Evolutionary conservation across 2,888 invertebrate species (phyloP).

Genomic region (Hydraecia micacea): DNA sequence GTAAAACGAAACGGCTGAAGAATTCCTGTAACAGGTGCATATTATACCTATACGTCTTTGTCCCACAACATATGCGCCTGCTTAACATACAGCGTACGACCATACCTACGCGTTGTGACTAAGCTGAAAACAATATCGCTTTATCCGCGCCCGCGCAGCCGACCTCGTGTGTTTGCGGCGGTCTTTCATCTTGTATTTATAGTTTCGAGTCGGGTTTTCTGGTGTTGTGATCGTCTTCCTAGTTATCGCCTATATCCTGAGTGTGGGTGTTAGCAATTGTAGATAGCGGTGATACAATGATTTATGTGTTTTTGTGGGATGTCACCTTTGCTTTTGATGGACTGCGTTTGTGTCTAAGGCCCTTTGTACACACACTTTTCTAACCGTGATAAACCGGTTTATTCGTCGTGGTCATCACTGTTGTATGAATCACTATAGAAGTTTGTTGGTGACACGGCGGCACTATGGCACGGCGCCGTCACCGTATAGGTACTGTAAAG

Average conservation of each 20-base stretch:
- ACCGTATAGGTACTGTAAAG: no score
- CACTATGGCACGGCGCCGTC: no score
- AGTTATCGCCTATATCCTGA: slow-evolving; percentile 44
- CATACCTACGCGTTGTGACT: slow-evolving; percentile 58
- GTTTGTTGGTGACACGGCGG: no score
- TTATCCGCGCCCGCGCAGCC: slow-evolving; percentile 66
- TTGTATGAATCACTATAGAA: neutral
- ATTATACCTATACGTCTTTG: slow-evolving; percentile 23
- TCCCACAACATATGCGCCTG: slow-evolving; percentile 47
- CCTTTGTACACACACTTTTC: neutral
- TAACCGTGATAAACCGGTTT: neutral
- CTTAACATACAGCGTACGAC: slow-evolving; percentile 49
- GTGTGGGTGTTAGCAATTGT: slow-evolving; percentile 46
- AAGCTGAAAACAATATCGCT: slow-evolving; percentile 67
- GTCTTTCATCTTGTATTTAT: slow-evolving; percentile 73
- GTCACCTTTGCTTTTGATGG: slow-evolving; percentile 23
- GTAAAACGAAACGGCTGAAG: neutral
- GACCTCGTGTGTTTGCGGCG: slow-evolving; percentile 70
- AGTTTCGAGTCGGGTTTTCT: slow-evolving; percentile 60
- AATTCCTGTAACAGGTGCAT: neutral
- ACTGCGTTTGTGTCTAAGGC: neutral
- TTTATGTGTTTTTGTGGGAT: slow-evolving; percentile 39
- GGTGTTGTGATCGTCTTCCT: slow-evolving; percentile 53
- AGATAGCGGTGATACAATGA: slow-evolving; percentile 30
- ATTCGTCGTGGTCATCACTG: neutral